Percentiles rank a stretch among this genome's conserved stretches.
phyloP scores from a whole-genome alignment of 2,113 vertebrate species.

The Crotalus tigris region DNA sequence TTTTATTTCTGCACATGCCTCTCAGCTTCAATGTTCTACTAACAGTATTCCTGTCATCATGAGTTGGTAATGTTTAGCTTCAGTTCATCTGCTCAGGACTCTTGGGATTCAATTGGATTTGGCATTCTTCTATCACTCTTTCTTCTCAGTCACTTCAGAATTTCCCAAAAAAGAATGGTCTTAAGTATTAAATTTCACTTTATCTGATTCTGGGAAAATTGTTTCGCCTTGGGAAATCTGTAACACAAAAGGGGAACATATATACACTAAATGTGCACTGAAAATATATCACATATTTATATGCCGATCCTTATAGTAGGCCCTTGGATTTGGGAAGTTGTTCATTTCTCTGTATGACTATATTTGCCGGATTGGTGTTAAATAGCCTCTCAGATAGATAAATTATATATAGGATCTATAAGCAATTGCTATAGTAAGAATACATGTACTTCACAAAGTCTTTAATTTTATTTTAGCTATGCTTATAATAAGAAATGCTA shows the following conservation, averaged over 20 bases:
- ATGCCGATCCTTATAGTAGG: neutral
- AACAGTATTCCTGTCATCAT: neutral
- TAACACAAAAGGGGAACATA: neutral
- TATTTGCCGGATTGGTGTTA: neutral
- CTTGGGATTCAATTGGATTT: neutral
- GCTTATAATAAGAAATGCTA: neutral
- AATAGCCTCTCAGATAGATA: neutral
- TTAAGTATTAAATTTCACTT: neutral
- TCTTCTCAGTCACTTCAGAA: neutral
- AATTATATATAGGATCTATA: neutral
- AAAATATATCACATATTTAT: neutral
- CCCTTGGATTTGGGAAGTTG: neutral
- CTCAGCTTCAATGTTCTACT: neutral
- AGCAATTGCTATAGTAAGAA: neutral
- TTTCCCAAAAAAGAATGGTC: neutral
- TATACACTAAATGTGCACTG: neutral
- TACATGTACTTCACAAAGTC: neutral
- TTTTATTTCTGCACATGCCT: neutral
- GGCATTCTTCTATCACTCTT: neutral
- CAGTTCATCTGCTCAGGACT: neutral
- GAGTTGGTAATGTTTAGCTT: neutral
- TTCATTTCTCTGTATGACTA: neutral
- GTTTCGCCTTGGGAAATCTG: neutral
- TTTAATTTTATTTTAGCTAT: neutral
- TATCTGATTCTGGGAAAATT: neutral